Evolutionary conservation across 2,113 vertebrate genomes (phyloP), one percentile per base, ranked within the genome.

Genomic region (Labeo rohita): DNA sequence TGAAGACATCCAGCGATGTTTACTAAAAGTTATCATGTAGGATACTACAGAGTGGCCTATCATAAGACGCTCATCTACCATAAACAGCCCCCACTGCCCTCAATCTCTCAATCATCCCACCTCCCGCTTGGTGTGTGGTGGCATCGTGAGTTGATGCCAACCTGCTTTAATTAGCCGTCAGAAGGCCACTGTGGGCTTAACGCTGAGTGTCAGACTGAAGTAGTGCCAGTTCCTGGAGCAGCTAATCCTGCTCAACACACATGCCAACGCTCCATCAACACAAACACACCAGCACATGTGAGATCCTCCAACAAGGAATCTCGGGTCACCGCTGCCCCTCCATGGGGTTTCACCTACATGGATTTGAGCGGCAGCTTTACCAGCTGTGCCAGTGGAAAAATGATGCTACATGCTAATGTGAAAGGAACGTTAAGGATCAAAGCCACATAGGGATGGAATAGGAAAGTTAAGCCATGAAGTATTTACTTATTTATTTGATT

Each of bases 121-220:
- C 66, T 16, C 15, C 39, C 8, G 39, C 18, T 72, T 43, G 16
- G 45, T 74, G 45, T 74, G 72, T 74, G 72, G 72, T 74, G 72
- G 72, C 45, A 28, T 76, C 49, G 23, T 45, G 68, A 52, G 39
- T 77, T 76, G 65, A 56, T 86, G 75, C 72, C 76, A 49, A 23
- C 52, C 34, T 49, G 76, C 68, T 89, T 90, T 89, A 86, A 92
- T 91, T 85, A 87, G 87, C 59, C 56, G 23, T 80, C 80, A 90
- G 61, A 84, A 85, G 73, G 87, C 61, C 84, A 63, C 47, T 66
- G 66, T 21, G 9, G 78, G 80, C 75, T 84, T 36, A 72, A 72
- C 68, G 0, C 16, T 49, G 72, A 66, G 56, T 47, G 79, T 81
- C 21, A 81, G 79, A 43, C 79, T 81, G 56, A 65, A 65, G 79